phyloP scores from a whole-genome alignment of 2,113 vertebrate genomes.

The Microtus oregoni region DNA sequence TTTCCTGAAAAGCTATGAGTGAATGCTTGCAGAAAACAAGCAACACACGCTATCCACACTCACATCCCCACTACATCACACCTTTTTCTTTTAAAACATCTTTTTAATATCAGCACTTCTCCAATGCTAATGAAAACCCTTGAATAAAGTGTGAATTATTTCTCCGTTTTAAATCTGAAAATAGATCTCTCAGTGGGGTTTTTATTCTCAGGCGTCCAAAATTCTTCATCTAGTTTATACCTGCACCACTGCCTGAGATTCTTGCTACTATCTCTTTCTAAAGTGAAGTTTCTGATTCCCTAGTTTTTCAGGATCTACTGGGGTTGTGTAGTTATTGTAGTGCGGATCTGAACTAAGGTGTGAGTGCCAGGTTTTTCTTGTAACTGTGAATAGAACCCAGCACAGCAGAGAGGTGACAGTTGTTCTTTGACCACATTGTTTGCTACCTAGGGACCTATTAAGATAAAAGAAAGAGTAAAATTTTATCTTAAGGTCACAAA shows the following conservation, averaged over 20 bases:
- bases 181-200: not conserved
- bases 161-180: not conserved
- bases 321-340: not conserved
- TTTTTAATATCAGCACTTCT: conserved; percentile 46
- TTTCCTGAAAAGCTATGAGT: conserved; percentile 56
- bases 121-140: conserved; percentile 30
- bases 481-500: not conserved
- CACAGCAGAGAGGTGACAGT: not conserved
- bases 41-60: not conserved
- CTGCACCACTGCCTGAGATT: not conserved
- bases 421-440: not conserved
- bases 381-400: accelerated
- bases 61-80: not conserved
- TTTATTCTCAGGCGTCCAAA: not conserved
- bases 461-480: not conserved
- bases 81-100: conserved; percentile 23
- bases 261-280: not conserved
- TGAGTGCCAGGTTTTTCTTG: not conserved
- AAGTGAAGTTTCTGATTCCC: not conserved
- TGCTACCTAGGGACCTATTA: not conserved
- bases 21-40: conserved; percentile 48
- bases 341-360: not conserved
- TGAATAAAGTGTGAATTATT: conserved; percentile 10
- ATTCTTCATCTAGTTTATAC: not conserved
- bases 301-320: not conserved